Evolutionary conservation across 2,113 vertebrate species (phyloP), one percentile per base, ranked within the genome.

Genomic region (Ornithorhynchus anatinus): DNA sequence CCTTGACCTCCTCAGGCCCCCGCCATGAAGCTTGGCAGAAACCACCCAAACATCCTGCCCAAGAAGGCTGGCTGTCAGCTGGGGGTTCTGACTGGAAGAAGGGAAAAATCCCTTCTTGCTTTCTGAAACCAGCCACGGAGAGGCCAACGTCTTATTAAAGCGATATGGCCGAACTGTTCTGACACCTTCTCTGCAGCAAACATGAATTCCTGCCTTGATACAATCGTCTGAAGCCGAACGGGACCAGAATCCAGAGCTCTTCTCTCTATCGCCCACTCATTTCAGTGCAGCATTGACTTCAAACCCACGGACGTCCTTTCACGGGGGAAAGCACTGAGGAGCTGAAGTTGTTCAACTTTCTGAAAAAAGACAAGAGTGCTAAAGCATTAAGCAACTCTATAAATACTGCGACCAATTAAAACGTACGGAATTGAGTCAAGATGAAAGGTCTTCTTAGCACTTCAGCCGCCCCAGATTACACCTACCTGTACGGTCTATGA

Each of bases 401-500:
- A n/a, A n/a, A n/a, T n/a, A 35, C 33, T 29, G 7, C 40, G 43
- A 40, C 29, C 79, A 70, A 77, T 81, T 77, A 70, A 72, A 86
- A 53, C 17, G 53, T 37, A 62, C 8, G 31, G 23, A 69, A 72
- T 67, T 81, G 81, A 77, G 22, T 72, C 53, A 77, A 69, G 77
- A 63, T 77, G 36, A 72, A 77, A 69, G 52, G 56, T 77, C 63
- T 77, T 20, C 44, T 27, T 27, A 50, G 11, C 25, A 50, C n/a
- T n/a, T n/a, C n/a, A n/a, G n/a, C n/a, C n/a, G n/a, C n/a, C n/a
- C n/a, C n/a, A n/a, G n/a, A n/a, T n/a, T n/a, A n/a, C n/a, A n/a
- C n/a, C n/a, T n/a, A n/a, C n/a, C n/a, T n/a, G n/a, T n/a, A n/a
- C n/a, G n/a, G n/a, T n/a, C n/a, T n/a, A n/a, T n/a, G n/a, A n/a